phyloP scores from a whole-genome alignment of 2,113 vertebrate species.

The Cheirogaleus medius region DNA sequence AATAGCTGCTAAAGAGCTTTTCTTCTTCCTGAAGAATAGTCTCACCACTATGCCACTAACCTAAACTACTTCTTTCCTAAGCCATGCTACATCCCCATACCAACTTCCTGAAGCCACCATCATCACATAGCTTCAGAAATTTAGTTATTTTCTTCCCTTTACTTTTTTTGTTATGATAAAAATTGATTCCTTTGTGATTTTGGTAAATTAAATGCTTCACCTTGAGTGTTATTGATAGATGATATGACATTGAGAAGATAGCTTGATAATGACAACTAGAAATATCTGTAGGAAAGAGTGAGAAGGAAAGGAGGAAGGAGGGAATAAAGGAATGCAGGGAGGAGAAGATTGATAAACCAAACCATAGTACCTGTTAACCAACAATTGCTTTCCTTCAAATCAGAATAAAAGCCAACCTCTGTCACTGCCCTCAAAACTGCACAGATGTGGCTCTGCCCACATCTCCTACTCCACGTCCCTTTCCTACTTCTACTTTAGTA shows the following conservation, averaged over 20 bases:
- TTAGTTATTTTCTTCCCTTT: not conserved
- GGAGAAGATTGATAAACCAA: not conserved
- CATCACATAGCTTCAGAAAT: not conserved
- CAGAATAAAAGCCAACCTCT: not conserved
- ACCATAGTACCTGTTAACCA: not conserved
- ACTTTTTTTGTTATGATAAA: not conserved
- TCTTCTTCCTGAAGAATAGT: not conserved
- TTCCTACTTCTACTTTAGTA: not conserved
- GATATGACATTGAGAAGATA: not conserved
- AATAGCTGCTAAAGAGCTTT: not conserved
- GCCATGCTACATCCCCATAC: fast-evolving
- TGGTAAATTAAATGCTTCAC: not conserved
- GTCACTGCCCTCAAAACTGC: not conserved
- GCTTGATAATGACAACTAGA: not conserved
- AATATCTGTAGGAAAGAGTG: not conserved
- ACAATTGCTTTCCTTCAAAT: not conserved
- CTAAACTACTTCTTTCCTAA: not conserved
- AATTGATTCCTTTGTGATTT: not conserved
- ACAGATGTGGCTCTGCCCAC: not conserved
- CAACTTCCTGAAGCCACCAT: not conserved
- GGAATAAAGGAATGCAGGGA: not conserved
- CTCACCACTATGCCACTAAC: not conserved
- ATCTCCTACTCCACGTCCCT: not conserved
- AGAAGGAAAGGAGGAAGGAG: not conserved
- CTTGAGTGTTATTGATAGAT: not conserved